phyloP scores from a whole-genome alignment of 2,113 vertebrate genomes.

The Rhadina sibilatrix region DNA sequence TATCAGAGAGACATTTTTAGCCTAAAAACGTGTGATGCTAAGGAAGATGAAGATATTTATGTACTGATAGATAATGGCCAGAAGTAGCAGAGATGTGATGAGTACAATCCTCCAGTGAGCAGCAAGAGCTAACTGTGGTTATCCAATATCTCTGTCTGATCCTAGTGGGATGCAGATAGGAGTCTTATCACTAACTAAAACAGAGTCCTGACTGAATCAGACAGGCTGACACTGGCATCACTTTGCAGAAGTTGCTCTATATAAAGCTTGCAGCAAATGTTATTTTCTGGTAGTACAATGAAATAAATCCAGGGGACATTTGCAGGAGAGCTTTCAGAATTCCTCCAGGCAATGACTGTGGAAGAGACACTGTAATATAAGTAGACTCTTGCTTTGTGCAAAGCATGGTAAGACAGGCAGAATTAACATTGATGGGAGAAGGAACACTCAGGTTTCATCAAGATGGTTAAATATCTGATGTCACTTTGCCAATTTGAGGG shows the following conservation, averaged over 20 bases:
- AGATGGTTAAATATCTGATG: background rate
- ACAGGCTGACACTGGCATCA: background rate
- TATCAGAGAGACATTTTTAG: background rate
- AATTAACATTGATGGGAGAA: background rate
- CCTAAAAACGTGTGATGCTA: background rate
- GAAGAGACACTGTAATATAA: background rate
- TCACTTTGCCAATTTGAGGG: background rate
- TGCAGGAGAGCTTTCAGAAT: constrained; percentile 30
- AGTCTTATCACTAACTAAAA: background rate
- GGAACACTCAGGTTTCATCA: background rate
- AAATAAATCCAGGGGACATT: constrained; percentile 39
- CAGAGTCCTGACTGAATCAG: constrained; percentile 4
- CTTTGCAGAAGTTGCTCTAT: constrained; percentile 15
- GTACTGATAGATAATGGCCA: background rate
- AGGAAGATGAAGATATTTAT: background rate
- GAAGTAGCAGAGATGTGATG: background rate
- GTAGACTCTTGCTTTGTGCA: background rate
- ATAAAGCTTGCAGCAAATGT: constrained; percentile 18
- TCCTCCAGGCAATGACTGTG: constrained; percentile 34
- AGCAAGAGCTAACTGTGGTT: background rate
- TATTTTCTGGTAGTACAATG: constrained; percentile 25
- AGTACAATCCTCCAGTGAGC: background rate
- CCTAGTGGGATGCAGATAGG: background rate
- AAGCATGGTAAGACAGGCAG: background rate
- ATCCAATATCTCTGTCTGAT: background rate